phyloP scores from a whole-genome alignment of 2,113 vertebrate species.

The Corynorhinus townsendii region DNA sequence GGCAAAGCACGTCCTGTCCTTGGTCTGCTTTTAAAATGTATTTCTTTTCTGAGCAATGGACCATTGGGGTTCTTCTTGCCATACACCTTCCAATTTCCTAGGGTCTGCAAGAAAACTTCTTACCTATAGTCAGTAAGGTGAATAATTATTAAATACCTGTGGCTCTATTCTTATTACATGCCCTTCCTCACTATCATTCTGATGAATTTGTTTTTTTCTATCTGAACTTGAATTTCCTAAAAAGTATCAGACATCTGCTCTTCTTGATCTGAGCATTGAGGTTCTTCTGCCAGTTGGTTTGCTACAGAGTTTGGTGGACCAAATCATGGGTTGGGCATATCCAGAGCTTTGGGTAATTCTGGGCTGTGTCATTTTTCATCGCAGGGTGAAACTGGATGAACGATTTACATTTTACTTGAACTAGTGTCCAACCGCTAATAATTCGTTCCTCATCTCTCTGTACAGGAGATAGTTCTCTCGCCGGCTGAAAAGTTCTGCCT shows the following conservation, averaged over 20 bases:
- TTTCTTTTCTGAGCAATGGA: too few species aligned
- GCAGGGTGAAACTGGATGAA: neutral
- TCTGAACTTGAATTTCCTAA: neutral
- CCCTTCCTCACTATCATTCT: too few species aligned
- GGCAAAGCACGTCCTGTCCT: too few species aligned
- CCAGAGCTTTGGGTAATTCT: neutral
- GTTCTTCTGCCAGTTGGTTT: neutral
- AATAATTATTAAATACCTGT: too few species aligned
- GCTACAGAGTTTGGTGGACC: neutral
- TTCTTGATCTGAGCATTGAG: neutral
- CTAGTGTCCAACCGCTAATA: neutral
- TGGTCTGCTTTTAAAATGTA: too few species aligned
- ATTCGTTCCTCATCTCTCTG: neutral
- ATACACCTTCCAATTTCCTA: too few species aligned
- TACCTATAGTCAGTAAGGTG: too few species aligned
- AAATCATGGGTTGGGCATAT: neutral
- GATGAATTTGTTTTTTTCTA: too few species aligned
- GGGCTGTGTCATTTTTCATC: neutral
- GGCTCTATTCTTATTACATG: neutral
- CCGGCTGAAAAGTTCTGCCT: neutral
- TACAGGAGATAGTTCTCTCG: neutral
- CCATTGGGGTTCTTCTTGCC: too few species aligned
- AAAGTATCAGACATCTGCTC: neutral
- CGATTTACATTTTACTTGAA: neutral
- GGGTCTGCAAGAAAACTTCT: too few species aligned